Base-by-base conservation (phyloP, 2,888 invertebrate genomes). In the Zaprionus bogoriensis region DNA sequence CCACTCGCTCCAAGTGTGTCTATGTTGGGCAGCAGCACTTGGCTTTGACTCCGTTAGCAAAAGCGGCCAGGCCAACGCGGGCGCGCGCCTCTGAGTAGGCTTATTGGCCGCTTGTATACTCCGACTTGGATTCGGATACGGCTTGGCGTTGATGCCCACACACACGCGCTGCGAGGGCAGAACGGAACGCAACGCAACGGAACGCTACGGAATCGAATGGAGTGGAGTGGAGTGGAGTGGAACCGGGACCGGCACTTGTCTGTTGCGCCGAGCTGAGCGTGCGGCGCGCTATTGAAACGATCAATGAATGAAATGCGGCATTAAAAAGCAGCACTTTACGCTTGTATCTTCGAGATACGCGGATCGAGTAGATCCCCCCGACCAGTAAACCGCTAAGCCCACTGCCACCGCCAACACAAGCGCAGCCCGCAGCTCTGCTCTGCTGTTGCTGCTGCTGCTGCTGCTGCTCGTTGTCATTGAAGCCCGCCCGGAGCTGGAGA, bases 311-410 rank as follows among this genome's bases (percentile, higher is more conserved):
- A 81, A 87, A 80, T 85, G 87, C 77, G 73, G 87, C 84, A 78
- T 88, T 86, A 83, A 80, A 79, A 74, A 79, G 73, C 86, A 70
- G 54, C 65, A 75, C 60, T 72, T 75, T 75, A 75, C 74, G 76
- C 59, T 66, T 76, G 76, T 74, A 74, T 74, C 74, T 64, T 66
- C 68, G 68, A 71, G 72, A 83, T 78, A 80, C 80, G 65, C 62
- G 59, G 59, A 54, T 59, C 32, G 57, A 41, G 47, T 30, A 50
- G 53, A 44, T 48, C 55, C 39, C 20, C 7, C 46, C 80, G 87
- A 87, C 85, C 88, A 87, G 85, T 79, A 87, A 84, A 86, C 88
- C 88, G 88, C 87, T 84, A 88, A 89, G 78, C 89, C 88, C 88
- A 88, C 89, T 87, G 86, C 81, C 76, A 72, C 62, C 67, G 47